Percentiles rank a stretch among this genome's conserved stretches.
Conservation (phyloP, 2,888 invertebrate genomes). For the Theristus sp. region DNA sequence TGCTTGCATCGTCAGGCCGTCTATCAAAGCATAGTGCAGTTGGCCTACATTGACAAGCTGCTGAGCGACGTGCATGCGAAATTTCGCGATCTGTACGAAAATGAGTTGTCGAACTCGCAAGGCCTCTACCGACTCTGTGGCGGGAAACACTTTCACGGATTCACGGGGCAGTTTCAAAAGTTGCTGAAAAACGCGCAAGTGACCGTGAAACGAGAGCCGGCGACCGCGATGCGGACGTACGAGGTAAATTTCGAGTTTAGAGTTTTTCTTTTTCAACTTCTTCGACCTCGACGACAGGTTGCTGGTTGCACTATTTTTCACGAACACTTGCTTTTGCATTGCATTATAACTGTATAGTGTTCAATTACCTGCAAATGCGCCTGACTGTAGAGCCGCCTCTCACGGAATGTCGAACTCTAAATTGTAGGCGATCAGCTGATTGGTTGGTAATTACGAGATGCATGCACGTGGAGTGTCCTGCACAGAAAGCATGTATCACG, state of each 20-base stretch:
- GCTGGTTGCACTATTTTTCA: background rate
- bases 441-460: no score
- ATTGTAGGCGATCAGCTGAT: no score
- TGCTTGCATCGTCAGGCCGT: constrained; percentile 55
- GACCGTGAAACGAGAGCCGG: constrained; percentile 1
- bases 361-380: no score
- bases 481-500: background rate
- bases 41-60: constrained; percentile 91
- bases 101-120: background rate
- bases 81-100: constrained; percentile 50
- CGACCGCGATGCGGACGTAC: constrained; percentile 52
- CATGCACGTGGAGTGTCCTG: no score
- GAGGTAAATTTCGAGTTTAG: constrained; percentile 41
- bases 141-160: background rate
- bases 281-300: no score
- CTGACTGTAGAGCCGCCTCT: no score
- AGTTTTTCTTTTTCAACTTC: no score
- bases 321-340: no score
- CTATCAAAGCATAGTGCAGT: constrained; percentile 85
- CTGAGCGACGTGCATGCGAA: constrained; percentile 77
- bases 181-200: background rate
- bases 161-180: background rate
- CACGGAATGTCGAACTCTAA: no score
- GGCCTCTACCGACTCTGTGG: background rate
- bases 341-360: no score